Conservation (phyloP, 35 echinoderm and acorn worm species). For the Ptychodera flava region DNA sequence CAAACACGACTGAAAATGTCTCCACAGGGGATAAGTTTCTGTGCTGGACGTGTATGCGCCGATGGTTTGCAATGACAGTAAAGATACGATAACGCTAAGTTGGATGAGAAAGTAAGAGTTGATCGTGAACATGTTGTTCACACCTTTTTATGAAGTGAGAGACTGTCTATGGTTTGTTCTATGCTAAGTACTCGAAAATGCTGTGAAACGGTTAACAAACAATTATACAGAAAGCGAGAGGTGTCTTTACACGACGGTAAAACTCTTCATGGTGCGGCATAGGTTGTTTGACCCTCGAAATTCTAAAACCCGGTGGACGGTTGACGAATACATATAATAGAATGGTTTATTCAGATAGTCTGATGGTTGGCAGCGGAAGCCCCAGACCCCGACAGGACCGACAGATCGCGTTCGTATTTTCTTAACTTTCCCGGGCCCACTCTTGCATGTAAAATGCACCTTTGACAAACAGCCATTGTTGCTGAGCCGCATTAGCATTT, state of each 20-base stretch:
- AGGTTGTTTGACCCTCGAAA: neutral
- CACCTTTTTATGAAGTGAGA: neutral
- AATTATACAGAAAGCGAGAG: neutral
- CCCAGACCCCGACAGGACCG: neutral
- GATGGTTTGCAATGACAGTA: too few species aligned
- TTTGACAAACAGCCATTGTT: neutral
- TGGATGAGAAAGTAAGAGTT: neutral
- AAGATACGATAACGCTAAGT: too few species aligned
- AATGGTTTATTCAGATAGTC: too few species aligned
- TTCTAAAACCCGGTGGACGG: neutral
- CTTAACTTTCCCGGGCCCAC: neutral
- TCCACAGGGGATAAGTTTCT: too few species aligned
- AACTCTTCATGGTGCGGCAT: neutral
- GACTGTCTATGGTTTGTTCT: neutral
- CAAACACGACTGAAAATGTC: neutral
- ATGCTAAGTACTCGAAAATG: neutral
- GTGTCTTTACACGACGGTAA: too few species aligned
- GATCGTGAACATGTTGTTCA: neutral
- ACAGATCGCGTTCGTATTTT: neutral
- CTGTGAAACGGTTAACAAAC: neutral
- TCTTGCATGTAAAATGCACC: neutral
- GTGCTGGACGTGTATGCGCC: too few species aligned
- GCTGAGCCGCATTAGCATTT: neutral
- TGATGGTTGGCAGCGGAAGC: neutral
- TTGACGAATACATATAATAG: too few species aligned